phyloP scores from a whole-genome alignment of 2,797 vertebrate genomes.

The Schizopygopsis pylzovi region DNA sequence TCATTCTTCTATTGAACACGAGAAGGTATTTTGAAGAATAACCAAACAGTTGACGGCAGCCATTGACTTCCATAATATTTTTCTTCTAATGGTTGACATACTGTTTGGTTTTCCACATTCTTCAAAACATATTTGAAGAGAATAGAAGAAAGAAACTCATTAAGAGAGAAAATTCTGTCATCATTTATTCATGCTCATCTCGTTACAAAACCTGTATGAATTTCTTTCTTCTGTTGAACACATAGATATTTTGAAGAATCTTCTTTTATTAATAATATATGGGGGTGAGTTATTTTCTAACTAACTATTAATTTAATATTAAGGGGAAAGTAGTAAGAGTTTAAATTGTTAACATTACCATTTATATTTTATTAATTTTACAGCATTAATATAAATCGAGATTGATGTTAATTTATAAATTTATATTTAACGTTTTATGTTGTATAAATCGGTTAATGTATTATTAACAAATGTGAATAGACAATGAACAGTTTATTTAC shows the following conservation, averaged over 20 bases:
- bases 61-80: neutral
- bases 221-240: neutral
- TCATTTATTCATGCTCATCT: neutral
- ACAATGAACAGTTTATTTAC: neutral
- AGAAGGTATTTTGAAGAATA: neutral
- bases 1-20: neutral
- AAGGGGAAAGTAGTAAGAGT: neutral
- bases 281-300: neutral
- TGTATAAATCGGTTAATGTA: neutral
- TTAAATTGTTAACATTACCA: neutral
- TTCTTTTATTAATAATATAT: neutral
- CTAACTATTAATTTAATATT: neutral
- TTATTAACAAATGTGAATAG: neutral
- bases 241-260: neutral
- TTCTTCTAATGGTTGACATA: too few relatives aligned
- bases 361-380: neutral
- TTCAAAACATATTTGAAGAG: too few relatives aligned
- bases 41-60: neutral
- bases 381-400: neutral
- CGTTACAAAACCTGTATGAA: neutral
- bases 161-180: neutral
- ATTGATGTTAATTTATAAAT: neutral
- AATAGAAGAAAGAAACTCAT: neutral
- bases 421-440: neutral
- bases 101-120: too few relatives aligned